Evolutionary conservation across 2,113 vertebrate genomes (phyloP), one percentile per base, ranked within the genome.

Genomic region (Pygoscelis antarcticus): DNA sequence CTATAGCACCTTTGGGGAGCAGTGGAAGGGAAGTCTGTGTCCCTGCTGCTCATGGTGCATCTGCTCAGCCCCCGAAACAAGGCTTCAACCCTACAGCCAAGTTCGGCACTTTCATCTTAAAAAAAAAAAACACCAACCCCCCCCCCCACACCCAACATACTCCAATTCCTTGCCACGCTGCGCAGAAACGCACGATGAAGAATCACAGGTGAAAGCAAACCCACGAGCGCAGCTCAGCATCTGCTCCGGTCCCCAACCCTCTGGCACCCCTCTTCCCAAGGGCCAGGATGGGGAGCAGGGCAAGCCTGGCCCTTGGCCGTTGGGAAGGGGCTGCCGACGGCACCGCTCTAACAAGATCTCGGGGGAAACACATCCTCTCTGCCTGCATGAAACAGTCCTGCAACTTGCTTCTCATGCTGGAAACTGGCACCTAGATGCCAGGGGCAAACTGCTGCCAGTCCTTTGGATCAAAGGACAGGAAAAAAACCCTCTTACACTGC

Each of bases 191-290:
- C 32, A 34, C 1, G 4, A 16, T 26, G 34, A 62, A 47, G n/a
- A 70, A n/a, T 10, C 38, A 34, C 64, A 42, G 65, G n/a, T n/a
- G 65, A 64, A 70, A 77, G 34, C n/a, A 61, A 83, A 68, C 13
- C 32, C 69, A 58, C 0, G 4, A 65, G 26, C 0, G 0, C 69
- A 36, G 61, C 54, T 60, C 22, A 38, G 46, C 22, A 3, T 13
- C 54, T 29, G 54, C 62, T 61, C 38, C 8, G 3, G 30, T 15
- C 46, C 47, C 17, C 46, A 52, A 1, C 46, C 20, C 40, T 40
- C 49, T 7, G 5, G 68, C 42, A n/a, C 3, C 64, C 29, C 15
- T 16, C 27, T 32, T 44, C 75, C 75, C 40, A 20, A 30, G 29
- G 30, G 71, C 23, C 20, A 7, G 44, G 55, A 10, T 5, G 20